Base-by-base conservation (phyloP, 2,113 vertebrate genomes). In the Uria lomvia region DNA sequence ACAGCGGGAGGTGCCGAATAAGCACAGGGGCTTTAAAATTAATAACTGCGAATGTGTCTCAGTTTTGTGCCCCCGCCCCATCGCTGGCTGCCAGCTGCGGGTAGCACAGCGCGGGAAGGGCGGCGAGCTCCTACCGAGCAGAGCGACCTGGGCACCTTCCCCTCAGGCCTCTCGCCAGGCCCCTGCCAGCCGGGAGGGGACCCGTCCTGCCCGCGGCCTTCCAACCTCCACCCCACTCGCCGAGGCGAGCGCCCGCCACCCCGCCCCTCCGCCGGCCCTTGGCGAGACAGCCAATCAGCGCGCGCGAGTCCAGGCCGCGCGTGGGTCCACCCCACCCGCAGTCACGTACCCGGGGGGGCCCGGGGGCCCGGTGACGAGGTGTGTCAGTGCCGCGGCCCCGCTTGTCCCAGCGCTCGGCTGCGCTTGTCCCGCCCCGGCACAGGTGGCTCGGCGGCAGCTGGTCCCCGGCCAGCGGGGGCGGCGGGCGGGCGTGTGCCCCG, bases 71-170 rank as follows among this genome's bases (percentile, higher is more conserved):
- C 27, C 22, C 6, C 26, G 2, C 3, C 42, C 17, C 30, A 19
- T 6, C 8, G 8, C 45, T 29, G 2, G 0, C 5, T 3, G 0
- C 27, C 63, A 32, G 32, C 32, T 8, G 22, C 8, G 5, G 0
- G 43, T 14, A 3, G 10, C n/a, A 0, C 5, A 6, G 22, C 8
- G 7, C 19, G 4, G 5, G 20, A 16, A 5, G 24, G 6, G 3
- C 27, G 3, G 22, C 3, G 2, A 1, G 22, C 1, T 18, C 42
- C 36, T 10, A 40, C 53, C 34, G 13, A 21, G 70, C 53, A 0
- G 20, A 12, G 1, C 0, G 29, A 2, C 8, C 47, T 0, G 34
- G 14, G 14, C 70, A 3, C 15, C 14, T 10, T 3, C 4, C 24
- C 8, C 9, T 0, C 38, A 2, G 34, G 19, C 23, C 30, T 3